Percentiles rank a stretch among this genome's conserved stretches.
phyloP scores from a whole-genome alignment of 2,888 invertebrate species.

The Platycnemis pennipes region DNA sequence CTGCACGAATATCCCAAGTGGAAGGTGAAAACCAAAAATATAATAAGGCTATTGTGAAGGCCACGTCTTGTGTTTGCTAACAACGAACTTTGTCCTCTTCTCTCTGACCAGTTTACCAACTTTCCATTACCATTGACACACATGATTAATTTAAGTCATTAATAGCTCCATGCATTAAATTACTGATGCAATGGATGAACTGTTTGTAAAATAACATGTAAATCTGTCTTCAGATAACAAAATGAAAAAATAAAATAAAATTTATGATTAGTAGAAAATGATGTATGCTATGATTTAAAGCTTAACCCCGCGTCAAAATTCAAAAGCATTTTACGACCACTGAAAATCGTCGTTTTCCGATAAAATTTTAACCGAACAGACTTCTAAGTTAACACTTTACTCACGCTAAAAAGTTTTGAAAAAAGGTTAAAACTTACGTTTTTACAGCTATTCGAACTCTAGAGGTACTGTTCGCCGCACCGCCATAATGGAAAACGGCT shows the following conservation, averaged over 20 bases:
- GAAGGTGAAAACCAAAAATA: neutral
- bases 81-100: neutral
- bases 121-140: neutral
- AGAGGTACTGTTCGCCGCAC: too few species aligned
- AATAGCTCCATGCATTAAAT: neutral
- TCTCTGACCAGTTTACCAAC: neutral
- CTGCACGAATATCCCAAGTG: neutral
- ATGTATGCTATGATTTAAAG: neutral
- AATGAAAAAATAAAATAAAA: slow-evolving; percentile 25
- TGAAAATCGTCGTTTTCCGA: too few species aligned
- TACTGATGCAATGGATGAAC: neutral
- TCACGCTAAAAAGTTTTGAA: too few species aligned
- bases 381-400: too few species aligned
- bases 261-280: neutral
- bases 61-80: neutral
- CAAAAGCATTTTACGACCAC: too few species aligned
- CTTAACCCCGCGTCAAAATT: too few species aligned
- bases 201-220: slow-evolving; percentile 61
- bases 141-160: neutral
- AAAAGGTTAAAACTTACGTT: too few species aligned
- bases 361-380: too few species aligned
- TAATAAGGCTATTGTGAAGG: neutral
- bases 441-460: too few species aligned
- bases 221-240: slow-evolving; percentile 22
- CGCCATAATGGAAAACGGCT: too few species aligned